A percentile compares a stretch with the other conserved stretches of the same genome.
Evolutionary conservation across 1,140 invertebrate species (phyloP).

Genomic region (Drosophila micromelanica): DNA sequence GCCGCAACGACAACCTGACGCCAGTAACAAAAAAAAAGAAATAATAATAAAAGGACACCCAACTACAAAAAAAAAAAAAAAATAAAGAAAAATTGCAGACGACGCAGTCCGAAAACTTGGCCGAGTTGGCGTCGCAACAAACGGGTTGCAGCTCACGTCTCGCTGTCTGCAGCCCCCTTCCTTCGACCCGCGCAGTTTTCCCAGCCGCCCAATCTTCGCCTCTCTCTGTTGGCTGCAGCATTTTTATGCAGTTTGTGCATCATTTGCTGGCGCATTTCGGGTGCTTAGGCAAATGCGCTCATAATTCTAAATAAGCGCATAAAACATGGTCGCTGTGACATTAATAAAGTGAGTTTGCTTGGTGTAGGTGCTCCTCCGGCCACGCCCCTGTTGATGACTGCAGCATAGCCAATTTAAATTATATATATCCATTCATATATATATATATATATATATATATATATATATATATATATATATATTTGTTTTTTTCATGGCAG

Average conservation of each 20-base stretch:
- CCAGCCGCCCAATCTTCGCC: no score
- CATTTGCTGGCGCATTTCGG: slow-evolving; percentile 42
- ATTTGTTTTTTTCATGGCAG: neutral
- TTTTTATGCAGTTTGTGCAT: slow-evolving; percentile 47
- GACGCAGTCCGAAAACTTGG: slow-evolving; percentile 65
- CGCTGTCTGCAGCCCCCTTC: neutral
- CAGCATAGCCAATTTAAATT: slow-evolving; percentile 24
- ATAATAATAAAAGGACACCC: slow-evolving; percentile 9
- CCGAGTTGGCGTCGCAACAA: slow-evolving; percentile 68
- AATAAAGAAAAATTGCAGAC: slow-evolving; percentile 48
- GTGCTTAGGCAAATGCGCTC: slow-evolving; percentile 54
- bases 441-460: slow-evolving; percentile 4
- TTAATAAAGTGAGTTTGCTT: slow-evolving; percentile 30
- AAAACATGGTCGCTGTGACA: slow-evolving; percentile 34
- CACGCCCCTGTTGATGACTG: slow-evolving; percentile 20
- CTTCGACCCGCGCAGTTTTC: neutral
- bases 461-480: slow-evolving; percentile 1
- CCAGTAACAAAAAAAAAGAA: slow-evolving; percentile 39
- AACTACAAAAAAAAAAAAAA: slow-evolving; percentile 19
- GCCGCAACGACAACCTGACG: slow-evolving; percentile 74
- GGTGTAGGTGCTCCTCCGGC: neutral
- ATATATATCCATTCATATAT: slow-evolving; percentile 12
- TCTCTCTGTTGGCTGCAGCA: slow-evolving; percentile 6
- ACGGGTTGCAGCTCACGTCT: slow-evolving; percentile 29
- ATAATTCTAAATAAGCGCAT: slow-evolving; percentile 61